Conservation (phyloP, 2,113 vertebrate genomes). For the Epinephelus cyanopodus region DNA sequence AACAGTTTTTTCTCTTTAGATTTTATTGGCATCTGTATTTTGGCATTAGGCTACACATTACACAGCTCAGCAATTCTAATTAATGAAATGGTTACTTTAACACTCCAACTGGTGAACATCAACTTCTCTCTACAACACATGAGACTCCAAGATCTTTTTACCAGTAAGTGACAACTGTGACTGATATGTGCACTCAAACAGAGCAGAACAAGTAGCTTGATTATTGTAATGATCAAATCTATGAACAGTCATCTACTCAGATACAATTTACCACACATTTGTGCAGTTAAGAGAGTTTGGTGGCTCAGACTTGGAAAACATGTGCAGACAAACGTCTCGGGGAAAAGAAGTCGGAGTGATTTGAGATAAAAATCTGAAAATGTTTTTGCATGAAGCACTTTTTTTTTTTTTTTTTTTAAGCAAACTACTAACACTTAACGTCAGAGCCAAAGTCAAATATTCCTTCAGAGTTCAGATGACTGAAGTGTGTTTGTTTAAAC, state of each 20-base stretch:
- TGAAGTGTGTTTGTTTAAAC: conserved; percentile 56
- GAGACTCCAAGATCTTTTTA: background rate
- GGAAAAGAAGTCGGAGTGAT: background rate
- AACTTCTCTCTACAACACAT: background rate
- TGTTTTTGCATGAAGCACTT: background rate
- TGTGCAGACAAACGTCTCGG: too few species aligned
- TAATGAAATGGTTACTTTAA: background rate
- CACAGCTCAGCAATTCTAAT: background rate
- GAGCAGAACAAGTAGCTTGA: background rate
- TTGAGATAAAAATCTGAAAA: background rate
- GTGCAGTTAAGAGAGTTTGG: background rate
- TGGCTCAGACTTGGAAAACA: background rate
- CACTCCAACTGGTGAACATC: background rate
- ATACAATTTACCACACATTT: background rate
- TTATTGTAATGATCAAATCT: background rate
- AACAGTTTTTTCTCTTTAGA: too few species aligned
- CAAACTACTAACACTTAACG: conserved; percentile 1
- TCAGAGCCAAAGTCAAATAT: conserved; percentile 17
- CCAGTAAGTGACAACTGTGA: background rate
- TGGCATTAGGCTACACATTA: too few species aligned
- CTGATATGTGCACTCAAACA: background rate
- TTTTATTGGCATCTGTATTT: too few species aligned
- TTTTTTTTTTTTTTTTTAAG: background rate
- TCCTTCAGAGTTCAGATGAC: conserved; percentile 13
- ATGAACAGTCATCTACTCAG: background rate